phyloP scores from a whole-genome alignment of 2,888 invertebrate genomes.

The Tenthredo distinguenda region DNA sequence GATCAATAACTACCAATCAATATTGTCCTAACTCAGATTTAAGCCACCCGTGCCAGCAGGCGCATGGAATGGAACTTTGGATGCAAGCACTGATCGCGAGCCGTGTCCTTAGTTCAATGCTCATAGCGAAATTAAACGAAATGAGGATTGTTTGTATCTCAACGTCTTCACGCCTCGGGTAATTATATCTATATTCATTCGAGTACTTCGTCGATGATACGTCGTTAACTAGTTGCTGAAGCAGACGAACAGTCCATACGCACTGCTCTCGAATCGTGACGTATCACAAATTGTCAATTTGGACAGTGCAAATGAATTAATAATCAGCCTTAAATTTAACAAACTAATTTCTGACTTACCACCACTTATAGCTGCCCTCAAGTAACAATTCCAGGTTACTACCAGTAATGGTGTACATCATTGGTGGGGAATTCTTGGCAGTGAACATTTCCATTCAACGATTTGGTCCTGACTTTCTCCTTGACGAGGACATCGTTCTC shows the following conservation, averaged over 20 bases:
- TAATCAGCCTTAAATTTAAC: too few species aligned
- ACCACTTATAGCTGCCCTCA: not conserved
- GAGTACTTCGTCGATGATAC: not conserved
- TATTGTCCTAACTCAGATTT: conserved; percentile 1
- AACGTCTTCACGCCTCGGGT: conserved; percentile 31
- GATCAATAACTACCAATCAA: not conserved
- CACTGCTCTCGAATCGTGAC: too few species aligned
- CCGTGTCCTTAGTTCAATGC: not conserved
- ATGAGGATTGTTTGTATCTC: conserved; percentile 24
- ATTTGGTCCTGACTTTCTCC: not conserved
- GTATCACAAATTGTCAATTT: too few species aligned
- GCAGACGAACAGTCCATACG: too few species aligned
- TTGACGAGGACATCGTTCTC: conserved; percentile 31
- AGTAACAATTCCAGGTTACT: not conserved
- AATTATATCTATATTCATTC: not conserved
- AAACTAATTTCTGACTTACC: not conserved
- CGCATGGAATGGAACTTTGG: conserved; percentile 8
- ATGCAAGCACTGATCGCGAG: not conserved
- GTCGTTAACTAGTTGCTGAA: too few species aligned
- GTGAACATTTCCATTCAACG: not conserved
- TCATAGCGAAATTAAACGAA: not conserved
- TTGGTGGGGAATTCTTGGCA: not conserved
- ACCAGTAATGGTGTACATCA: conserved; percentile 28
- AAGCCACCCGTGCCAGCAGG: not conserved
- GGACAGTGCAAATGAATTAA: too few species aligned